These are phyloP conservation scores for Sarcophaga carnaria DNA, from an alignment of 2,888 invertebrate genomes.

Conservation along the genomic window DNA sequence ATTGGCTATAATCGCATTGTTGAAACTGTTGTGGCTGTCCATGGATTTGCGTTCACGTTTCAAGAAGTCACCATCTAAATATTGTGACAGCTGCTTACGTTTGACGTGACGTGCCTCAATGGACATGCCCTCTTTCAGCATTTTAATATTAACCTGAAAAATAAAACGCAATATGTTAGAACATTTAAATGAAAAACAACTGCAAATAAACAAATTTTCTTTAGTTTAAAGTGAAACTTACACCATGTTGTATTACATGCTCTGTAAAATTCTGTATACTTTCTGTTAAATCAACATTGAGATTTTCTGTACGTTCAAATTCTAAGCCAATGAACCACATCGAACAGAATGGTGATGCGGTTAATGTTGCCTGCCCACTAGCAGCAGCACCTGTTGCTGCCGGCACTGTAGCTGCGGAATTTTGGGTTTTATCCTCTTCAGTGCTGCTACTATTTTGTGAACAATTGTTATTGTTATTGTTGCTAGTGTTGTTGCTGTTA, in stretches of 20 bases:
- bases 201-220: too few species aligned
- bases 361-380: conserved; percentile 69
- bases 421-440: conserved; percentile 75
- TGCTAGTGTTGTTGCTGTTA: neutral
- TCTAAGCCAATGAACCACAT: conserved; percentile 99
- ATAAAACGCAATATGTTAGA: too few species aligned
- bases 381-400: conserved; percentile 69
- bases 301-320: conserved; percentile 93
- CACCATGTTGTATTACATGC: conserved; percentile 90
- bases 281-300: conserved; percentile 95
- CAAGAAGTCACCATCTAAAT: conserved; percentile 87
- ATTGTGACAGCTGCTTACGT: conserved; percentile 88
- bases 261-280: conserved; percentile 96
- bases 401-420: conserved; percentile 33
- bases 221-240: conserved; percentile 78
- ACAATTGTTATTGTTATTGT: conserved; percentile 61
- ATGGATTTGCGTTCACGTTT: conserved; percentile 88
- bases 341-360: conserved; percentile 85
- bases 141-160: conserved; percentile 83
- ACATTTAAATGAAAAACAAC: too few species aligned
- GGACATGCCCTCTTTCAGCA: conserved; percentile 88
- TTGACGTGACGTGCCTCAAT: conserved; percentile 94
- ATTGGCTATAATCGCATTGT: conserved; percentile 78
- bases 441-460: conserved; percentile 78
- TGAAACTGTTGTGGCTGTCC: conserved; percentile 80